Conservation (phyloP, 2,113 vertebrate species). For the Pollachius pollachius region DNA sequence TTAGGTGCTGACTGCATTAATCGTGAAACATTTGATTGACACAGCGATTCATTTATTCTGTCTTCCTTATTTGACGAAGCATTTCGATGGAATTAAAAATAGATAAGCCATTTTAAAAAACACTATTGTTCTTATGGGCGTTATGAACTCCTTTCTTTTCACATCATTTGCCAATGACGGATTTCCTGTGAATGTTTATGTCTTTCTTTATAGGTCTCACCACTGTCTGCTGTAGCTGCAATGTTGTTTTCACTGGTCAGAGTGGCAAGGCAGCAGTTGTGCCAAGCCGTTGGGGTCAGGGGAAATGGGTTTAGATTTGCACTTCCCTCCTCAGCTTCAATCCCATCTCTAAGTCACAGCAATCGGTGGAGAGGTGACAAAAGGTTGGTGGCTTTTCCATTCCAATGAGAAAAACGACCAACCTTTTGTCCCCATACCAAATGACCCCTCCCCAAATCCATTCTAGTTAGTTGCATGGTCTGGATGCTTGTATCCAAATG, state of each 20-base stretch:
- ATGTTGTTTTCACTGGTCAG: constrained; percentile 75
- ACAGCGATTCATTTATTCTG: too few species aligned
- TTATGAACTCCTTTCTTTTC: background rate
- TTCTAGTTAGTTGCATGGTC: background rate
- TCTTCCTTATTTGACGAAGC: too few species aligned
- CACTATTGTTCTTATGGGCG: background rate
- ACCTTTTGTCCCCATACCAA: constrained; percentile 75
- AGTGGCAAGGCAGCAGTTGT: constrained; percentile 70
- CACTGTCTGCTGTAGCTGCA: constrained; percentile 58
- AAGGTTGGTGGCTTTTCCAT: constrained; percentile 82
- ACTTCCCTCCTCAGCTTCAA: constrained; percentile 50
- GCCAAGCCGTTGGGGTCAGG: constrained; percentile 63
- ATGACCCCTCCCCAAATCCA: constrained; percentile 8
- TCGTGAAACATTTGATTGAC: too few species aligned
- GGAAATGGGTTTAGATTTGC: constrained; percentile 67
- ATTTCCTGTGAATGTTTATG: constrained; percentile 24
- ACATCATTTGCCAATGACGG: constrained; percentile 1
- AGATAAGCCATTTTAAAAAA: too few species aligned
- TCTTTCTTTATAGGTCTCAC: constrained; percentile 67
- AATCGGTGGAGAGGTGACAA: constrained; percentile 76
- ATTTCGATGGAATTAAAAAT: too few species aligned
- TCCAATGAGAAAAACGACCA: constrained; percentile 72
- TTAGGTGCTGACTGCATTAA: too few species aligned
- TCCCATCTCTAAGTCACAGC: constrained; percentile 58
- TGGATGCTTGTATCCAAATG: background rate